Base-by-base conservation (phyloP, 1,140 invertebrate species). In the Anastrepha obliqua region DNA sequence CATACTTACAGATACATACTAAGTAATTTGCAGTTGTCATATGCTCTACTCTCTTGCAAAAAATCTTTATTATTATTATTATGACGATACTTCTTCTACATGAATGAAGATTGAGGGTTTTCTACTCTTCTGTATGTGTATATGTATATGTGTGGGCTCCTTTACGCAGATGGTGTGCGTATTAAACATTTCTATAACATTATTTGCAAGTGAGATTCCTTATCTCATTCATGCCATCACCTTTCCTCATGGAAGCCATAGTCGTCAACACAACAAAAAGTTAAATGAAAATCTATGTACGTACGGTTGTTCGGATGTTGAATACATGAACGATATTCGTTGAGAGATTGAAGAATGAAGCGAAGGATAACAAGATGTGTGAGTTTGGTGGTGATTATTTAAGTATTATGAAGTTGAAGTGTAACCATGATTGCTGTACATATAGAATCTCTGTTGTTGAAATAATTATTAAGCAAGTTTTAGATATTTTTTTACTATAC, bases 1-100 rank as follows among this genome's bases (percentile, higher is more conserved):
- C 11, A 55, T 11, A 6, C 51, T 8, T 55, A 55, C 51, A 55
- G 2, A 55, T 55, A 11, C 51, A 55, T 29, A 29, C 29, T 29
- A 29, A 81, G 47, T 81, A 81, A 81, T 81, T 81, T 81, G 47
- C 44, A 81, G 74, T 55, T 81, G 74, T 81, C 47, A 55, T 55
- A 81, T 81, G 47, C 74, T 11, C 55, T 55, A 29, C 29, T 9
- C 74, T n/a, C 11, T 81, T 20, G 8, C 7, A 74, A 47, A 74
- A 47, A 47, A 74, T 47, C 3, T 17, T n/a, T 44, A n/a, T 74
- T 44, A 17, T 74, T 74, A 74, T 74, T 47, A 74, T 47, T 51
- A 29, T 44, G 44, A 44, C 1, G 13, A 51, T 74, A 47, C 47
- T n/a, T 11, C 42, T 47, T 11, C 70, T 44, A 74, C 70, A 47